Evolutionary conservation across 2,888 invertebrate species (phyloP), one percentile per base, ranked within the genome.

Genomic region (Sabellastarte sp.): DNA sequence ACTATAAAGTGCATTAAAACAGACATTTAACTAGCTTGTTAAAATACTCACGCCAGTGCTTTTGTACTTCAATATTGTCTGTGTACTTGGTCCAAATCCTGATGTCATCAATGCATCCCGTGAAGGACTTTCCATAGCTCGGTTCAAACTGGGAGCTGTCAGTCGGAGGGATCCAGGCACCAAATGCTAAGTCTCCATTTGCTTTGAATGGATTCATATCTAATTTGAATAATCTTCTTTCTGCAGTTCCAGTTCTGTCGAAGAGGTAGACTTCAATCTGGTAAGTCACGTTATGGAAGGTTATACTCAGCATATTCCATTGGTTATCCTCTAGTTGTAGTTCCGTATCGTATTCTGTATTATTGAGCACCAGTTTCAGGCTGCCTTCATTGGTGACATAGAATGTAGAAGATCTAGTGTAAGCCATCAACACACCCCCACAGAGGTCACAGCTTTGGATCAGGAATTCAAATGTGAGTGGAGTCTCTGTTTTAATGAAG

Each of bases 121-220:
- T 20, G 41, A 41, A 41, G 41, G 10, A 10, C n/a, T n/a, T n/a
- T 10, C 41, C 41, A 20, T 15, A 15, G 41, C 20, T 20, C 41
- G 41, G 41, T 15, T 15, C 10, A 20, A 41, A 41, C 10, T 41
- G 10, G 10, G 41, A 41, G 53, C 53, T 26, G 53, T 53, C 53
- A 5, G 24, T 26, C 5, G 53, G 20, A 5, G 53, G 53, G 15
- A 53, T 10, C 53, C 53, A 53, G 20, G 20, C 5, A 10, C 53
- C 53, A 26, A 53, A 53, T 5, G 53, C 53, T 26, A 53, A 5
- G 53, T 53, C 53, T 24, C 53, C 53, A 41, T 41, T 15, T 10
- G 41, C 41, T 20, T 15, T 10, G 10, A 41, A 41, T 10, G 41
- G 41, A 41, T 41, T 20, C 41, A 41, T 41, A 10, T 15, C 10